Evolutionary conservation across 2,113 vertebrate genomes (phyloP).

Genomic region (Erythrocebus patas): DNA sequence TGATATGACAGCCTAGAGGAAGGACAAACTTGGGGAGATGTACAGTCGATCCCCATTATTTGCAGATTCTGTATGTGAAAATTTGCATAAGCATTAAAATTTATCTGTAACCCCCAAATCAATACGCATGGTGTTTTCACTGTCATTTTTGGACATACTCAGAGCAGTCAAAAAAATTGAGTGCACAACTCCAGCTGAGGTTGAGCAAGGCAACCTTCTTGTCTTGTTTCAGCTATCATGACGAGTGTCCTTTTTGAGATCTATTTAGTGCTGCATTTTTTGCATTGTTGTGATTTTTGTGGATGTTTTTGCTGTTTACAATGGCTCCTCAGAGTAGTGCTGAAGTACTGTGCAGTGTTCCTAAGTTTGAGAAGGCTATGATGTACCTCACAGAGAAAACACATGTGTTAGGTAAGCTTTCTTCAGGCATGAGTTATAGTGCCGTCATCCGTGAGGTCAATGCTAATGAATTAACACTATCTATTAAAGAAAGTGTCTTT

Average conservation of each 20-base stretch:
- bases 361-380: not conserved
- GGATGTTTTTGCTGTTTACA: not conserved
- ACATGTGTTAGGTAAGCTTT: not conserved
- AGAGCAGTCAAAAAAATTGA: not conserved
- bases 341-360: not conserved
- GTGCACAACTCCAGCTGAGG: not conserved
- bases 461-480: not conserved
- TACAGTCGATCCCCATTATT: not conserved
- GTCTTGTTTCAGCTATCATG: not conserved
- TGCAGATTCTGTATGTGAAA: not conserved
- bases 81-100: not conserved
- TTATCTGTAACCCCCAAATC: not conserved
- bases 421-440: not conserved
- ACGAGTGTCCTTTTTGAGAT: not conserved
- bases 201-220: not conserved
- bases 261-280: not conserved
- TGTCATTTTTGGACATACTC: not conserved
- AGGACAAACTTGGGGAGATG: not conserved
- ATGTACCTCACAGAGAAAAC: not conserved
- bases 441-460: not conserved
- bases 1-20: not conserved
- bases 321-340: not conserved
- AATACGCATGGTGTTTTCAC: not conserved
- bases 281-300: not conserved
- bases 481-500: not conserved